Evolutionary conservation across 64 coral and sea anemone genomes (phyloP), one percentile per base, ranked within the genome.

Genomic region (Anthopleura sola): DNA sequence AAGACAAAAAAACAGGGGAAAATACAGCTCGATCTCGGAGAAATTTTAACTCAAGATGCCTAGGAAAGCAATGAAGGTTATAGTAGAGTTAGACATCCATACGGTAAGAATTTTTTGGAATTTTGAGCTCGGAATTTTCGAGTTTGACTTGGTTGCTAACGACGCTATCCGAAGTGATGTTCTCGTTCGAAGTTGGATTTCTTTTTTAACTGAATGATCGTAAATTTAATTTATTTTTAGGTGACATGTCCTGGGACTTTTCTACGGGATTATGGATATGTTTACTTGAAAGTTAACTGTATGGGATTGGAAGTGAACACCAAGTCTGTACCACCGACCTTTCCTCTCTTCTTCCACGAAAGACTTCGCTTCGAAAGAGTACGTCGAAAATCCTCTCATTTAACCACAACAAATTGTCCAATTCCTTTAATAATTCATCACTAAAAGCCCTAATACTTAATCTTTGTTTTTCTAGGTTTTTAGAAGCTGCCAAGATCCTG

Each of bases 11-110:
- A 26, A 68, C 29, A 46, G 15, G 38, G 37, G 49, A 79, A 46
- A 51, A 62, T 80, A 39, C 60, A 37, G 78, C 57, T 47, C 75
- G 19, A 60, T 39, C 81, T 69, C 79, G n/a, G 18, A 32, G 38
- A 24, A 31, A 68, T 33, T 55, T 50, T 81, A 33, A 31, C 78
- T 55, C 28, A 88, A 44, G 71, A 99, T 99, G 97, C 97, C 97
- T 85, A 93, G 97, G 7, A 99, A 99, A 85, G 97, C 97, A 60
- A 99, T 99, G 97, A 99, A 99, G 86, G 93, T 93, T 81, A 92
- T 99, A 36, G 97, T 99, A 18, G 97, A 99, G 26, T 18, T 99
- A 83, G 97, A 99, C 49, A 79, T 95, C 50, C 97, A 99, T 49
- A 89, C 93, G 74, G 97, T 99, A 78, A 90, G 97, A 13, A 58